Percentiles rank a stretch among this genome's conserved stretches.
Conservation (phyloP, 2,888 invertebrate genomes). For the Cyclophora punctaria region DNA sequence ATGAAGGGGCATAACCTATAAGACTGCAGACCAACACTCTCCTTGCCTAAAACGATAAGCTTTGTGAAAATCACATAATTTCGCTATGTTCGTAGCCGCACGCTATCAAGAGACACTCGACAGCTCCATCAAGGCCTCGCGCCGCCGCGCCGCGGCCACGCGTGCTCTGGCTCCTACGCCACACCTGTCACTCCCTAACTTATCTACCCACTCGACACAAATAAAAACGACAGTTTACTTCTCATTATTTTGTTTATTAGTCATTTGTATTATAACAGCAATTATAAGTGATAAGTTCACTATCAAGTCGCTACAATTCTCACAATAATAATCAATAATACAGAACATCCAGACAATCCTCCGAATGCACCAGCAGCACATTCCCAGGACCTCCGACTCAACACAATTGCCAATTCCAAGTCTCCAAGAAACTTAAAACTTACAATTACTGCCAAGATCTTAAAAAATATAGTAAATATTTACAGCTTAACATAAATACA, state of each 20-base stretch:
- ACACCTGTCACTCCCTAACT: too few species aligned
- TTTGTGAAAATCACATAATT: too few species aligned
- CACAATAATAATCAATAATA: constrained; percentile 1
- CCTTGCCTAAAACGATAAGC: too few species aligned
- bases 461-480: constrained; percentile 55
- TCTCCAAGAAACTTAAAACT: constrained; percentile 49
- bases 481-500: constrained; percentile 50
- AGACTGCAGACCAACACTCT: too few species aligned
- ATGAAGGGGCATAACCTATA: too few species aligned
- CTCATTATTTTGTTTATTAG: constrained; percentile 44
- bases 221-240: constrained; percentile 5
- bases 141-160: too few species aligned
- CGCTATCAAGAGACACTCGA: too few species aligned
- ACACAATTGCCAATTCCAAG: constrained; percentile 36
- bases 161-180: too few species aligned
- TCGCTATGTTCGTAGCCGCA: too few species aligned
- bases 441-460: constrained; percentile 56
- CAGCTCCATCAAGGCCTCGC: too few species aligned
- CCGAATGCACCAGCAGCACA: constrained; percentile 13
- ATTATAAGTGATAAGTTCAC: constrained; percentile 58
- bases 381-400: constrained; percentile 21
- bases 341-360: constrained; percentile 1
- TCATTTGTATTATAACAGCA: constrained; percentile 48
- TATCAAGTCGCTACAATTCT: constrained; percentile 23
- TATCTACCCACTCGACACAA: neutral